Base-by-base conservation (phyloP, 2,797 vertebrate genomes). In the Falco cherrug region DNA sequence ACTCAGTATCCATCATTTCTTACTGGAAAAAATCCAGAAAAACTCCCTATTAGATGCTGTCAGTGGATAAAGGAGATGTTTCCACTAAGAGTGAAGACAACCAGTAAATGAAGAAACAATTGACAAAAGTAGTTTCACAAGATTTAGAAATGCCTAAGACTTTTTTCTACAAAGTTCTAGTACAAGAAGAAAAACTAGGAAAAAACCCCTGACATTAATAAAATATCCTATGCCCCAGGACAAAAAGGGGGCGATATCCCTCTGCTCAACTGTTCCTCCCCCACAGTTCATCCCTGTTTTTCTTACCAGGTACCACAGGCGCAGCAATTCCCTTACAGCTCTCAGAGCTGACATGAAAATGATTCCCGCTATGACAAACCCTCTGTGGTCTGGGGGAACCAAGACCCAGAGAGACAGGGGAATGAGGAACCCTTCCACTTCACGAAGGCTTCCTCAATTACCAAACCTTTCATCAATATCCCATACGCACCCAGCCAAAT, bases 111-210 rank as follows among this genome's bases (percentile, higher is more conserved):
- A 87, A 16, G 45, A 78, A 87, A 89, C 3, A 70, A 45, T 33
- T 57, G 24, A 39, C 89, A 90, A 65, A 89, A 77, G 12, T 11
- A 24, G 25, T 74, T 93, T 79, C 60, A 87, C n/a, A 78, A 68
- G 22, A 84, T 2, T 7, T 28, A 89, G n/a, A 77, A 89, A 77
- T 0, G 1, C 8, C 37, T 21, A 28, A 71, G 67, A 68, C 6
- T 3, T 43, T 53, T 81, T 63, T 51, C 13, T 11, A 47, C 8
- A 20, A 29, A 73, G 60, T n/a, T 43, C 12, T 28, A 45, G 4
- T 13, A 20, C 8, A 79, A 67, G 39, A 93, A 84, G 13, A n/a
- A 60, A 91, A 89, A 67, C 11, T 6, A 84, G 9, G 20, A 12
- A 33, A 77, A 13, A 0, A 0, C 6, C 13, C 13, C 15, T 60